Conservation (phyloP, 1,140 invertebrate genomes). For the Tetragnatha versicolor region DNA sequence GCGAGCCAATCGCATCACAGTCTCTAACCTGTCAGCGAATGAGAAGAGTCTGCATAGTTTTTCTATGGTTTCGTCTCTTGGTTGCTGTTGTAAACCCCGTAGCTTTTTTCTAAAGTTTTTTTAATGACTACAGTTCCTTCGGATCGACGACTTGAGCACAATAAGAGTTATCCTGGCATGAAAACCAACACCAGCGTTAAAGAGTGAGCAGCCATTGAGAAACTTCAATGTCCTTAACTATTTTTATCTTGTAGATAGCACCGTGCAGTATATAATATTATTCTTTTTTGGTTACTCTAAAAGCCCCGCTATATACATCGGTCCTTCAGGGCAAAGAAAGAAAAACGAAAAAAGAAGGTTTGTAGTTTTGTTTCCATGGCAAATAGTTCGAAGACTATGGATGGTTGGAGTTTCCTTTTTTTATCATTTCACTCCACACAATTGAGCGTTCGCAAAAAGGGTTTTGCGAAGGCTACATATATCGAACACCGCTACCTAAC, state of each 20-base stretch:
- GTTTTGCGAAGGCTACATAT: conserved; percentile 3
- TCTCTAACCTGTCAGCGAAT: too few relatives aligned
- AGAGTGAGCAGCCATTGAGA: conserved; percentile 25
- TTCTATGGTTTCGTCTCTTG: too few relatives aligned
- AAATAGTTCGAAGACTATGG: conserved; percentile 8
- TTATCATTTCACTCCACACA: not conserved
- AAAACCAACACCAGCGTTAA: not conserved
- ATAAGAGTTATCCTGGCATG: conserved; percentile 5
- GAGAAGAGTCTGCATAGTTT: too few relatives aligned
- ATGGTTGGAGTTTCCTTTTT: not conserved
- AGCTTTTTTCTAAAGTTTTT: too few relatives aligned
- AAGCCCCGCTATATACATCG: conserved; percentile 1
- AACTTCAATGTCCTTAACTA: not conserved
- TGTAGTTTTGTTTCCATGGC: conserved; percentile 41
- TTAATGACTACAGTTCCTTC: not conserved
- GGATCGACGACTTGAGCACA: conserved; percentile 25
- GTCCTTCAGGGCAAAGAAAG: conserved; percentile 22
- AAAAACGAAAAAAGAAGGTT: not conserved
- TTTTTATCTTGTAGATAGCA: conserved; percentile 47
- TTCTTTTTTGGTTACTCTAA: conserved; percentile 13
- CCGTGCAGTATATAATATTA: conserved; percentile 26
- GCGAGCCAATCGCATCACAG: not conserved
- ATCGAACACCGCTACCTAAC: conserved; percentile 1
- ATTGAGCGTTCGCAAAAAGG: not conserved
- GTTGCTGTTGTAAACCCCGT: too few relatives aligned